Conservation (phyloP, 2,797 vertebrate genomes). For the Artibeus jamaicensis region DNA sequence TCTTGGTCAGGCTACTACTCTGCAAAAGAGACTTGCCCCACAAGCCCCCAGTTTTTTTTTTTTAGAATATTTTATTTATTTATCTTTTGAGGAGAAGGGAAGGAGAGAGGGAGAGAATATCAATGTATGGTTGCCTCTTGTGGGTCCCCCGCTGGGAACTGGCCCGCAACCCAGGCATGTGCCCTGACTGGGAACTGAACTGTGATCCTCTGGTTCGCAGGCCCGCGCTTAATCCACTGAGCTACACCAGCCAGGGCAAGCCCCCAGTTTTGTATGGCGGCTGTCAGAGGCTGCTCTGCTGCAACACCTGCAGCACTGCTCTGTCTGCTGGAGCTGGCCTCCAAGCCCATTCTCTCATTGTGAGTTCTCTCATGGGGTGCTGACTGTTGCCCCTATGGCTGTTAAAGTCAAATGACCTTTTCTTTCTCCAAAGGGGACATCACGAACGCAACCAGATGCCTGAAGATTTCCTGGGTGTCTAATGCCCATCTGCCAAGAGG, state of each 20-base stretch:
- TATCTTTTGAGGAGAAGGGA: too few species aligned
- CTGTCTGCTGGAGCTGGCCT: fast-evolving
- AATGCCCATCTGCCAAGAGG: neutral
- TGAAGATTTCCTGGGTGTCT: neutral
- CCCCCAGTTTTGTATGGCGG: neutral
- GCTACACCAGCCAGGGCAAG: too few species aligned
- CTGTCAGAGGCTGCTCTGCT: neutral
- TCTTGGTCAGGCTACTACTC: neutral
- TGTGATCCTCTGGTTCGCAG: too few species aligned
- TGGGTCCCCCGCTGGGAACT: too few species aligned
- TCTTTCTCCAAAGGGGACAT: neutral
- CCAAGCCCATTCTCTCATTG: fast-evolving
- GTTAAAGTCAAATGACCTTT: neutral
- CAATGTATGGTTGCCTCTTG: too few species aligned
- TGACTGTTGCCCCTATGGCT: neutral
- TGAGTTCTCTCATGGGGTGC: neutral
- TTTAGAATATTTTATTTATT: too few species aligned
- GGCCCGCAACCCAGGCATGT: too few species aligned
- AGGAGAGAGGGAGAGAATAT: too few species aligned
- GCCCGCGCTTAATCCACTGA: too few species aligned
- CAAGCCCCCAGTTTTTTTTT: neutral
- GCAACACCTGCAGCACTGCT: too few species aligned
- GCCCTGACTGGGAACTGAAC: too few species aligned
- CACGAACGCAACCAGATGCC: neutral
- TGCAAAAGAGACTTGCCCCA: neutral